Base-by-base conservation (phyloP, 1,140 invertebrate species). In the Dreissena polymorpha region DNA sequence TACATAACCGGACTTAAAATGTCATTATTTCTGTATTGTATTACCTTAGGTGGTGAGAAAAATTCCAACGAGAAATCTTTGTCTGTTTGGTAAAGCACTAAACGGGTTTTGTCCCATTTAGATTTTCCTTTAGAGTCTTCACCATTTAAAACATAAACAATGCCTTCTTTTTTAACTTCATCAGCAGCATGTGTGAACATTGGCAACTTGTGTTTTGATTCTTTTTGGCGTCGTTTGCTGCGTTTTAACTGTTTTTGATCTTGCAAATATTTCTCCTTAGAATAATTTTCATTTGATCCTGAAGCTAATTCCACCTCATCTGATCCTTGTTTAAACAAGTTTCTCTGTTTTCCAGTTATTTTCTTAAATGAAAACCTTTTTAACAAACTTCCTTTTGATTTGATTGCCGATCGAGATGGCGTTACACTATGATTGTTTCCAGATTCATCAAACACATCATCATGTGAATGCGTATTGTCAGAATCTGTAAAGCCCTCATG, bases 61-160 rank as follows among this genome's bases (percentile, higher is more conserved):
- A 99, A 98, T 91, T 99, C 98, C 51, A 99, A 93, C 95, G 98
- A 97, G 89, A 97, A 98, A 51, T 97, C 97, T 49, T 97, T 98
- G 63, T 96, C 97, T 6, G 97, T 97, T 93, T 97, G 98, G 13
- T 98, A 96, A 55, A 99, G 92, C 0, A 96, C 96, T 71, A 99
- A 92, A 86, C 97, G 95, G 92, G 97, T 99, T 91, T 96, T 97
- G 89, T 99, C 97, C 98, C 98, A 99, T 91, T 97, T 97, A 67
- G 97, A 96, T 67, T 97, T 96, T 7, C 97, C 97, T 91, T 98
- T 97, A 18, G 97, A 94, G 92, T 99, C 98, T 78, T 91, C 91
- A 13, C 90, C 91, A 16, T 84, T 87, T 83, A 98, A 95, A 93
- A 97, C 97, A 94, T 97, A 97, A 1, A 99, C 97, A 88, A 96